Evolutionary conservation across 2,888 invertebrate genomes (phyloP).

Genomic region (Heliconius sara): DNA sequence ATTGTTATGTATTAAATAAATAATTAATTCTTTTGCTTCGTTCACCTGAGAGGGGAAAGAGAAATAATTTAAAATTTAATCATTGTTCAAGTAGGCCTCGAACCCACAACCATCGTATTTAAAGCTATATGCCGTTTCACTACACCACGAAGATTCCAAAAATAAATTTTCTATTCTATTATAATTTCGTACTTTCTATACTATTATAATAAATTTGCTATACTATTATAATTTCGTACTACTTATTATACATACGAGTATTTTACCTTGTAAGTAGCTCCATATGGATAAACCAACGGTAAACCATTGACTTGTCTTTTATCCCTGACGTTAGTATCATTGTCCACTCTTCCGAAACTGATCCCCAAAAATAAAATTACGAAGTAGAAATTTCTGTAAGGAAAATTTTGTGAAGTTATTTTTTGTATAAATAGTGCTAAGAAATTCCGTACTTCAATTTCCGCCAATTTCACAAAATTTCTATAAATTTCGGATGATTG

Average conservation of each 20-base stretch:
- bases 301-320: slow-evolving; percentile 73
- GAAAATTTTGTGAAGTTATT: background rate
- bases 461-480: too few relatives aligned
- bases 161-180: background rate
- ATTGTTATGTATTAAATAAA: too few relatives aligned
- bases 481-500: too few relatives aligned
- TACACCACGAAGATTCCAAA: background rate
- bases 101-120: background rate
- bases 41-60: too few relatives aligned
- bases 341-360: background rate
- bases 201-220: background rate
- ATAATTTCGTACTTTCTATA: background rate
- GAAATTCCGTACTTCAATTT: background rate
- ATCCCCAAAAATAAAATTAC: background rate
- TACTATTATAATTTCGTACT: background rate
- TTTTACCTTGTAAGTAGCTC: slow-evolving; percentile 82
- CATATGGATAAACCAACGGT: slow-evolving; percentile 82
- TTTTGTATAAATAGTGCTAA: background rate
- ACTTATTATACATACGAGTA: background rate
- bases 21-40: too few relatives aligned
- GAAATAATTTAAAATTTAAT: too few relatives aligned
- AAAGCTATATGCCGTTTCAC: too few relatives aligned
- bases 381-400: background rate
- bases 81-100: background rate
- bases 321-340: slow-evolving; percentile 52